phyloP scores from a whole-genome alignment of 2,113 vertebrate species.

The Cephalopterus ornatus region DNA sequence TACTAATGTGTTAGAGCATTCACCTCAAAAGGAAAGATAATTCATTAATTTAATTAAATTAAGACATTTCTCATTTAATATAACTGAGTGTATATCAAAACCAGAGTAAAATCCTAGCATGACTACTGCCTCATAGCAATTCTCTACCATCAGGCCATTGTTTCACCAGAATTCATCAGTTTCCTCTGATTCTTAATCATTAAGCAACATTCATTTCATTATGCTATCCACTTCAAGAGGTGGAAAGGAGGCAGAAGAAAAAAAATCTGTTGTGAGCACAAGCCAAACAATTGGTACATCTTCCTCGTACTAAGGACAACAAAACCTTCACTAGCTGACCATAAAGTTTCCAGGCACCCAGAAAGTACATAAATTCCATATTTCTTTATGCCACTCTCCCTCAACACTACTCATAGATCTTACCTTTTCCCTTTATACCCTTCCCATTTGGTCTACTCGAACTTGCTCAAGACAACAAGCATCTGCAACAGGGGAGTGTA shows the following conservation, averaged over 20 bases:
- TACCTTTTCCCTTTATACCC: no score
- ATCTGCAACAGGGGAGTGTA: not conserved
- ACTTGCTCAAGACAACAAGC: not conserved
- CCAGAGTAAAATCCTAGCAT: not conserved
- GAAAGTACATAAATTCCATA: not conserved
- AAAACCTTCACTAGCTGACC: not conserved
- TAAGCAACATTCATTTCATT: not conserved
- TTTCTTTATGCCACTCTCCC: not conserved
- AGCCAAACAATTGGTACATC: not conserved
- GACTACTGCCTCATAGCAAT: not conserved
- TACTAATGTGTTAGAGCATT: not conserved
- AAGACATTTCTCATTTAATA: not conserved
- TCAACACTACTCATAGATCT: accelerated
- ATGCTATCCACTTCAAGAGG: not conserved
- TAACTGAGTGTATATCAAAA: not conserved
- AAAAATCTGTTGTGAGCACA: not conserved
- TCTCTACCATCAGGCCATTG: not conserved
- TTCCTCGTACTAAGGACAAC: not conserved
- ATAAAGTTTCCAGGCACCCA: not conserved
- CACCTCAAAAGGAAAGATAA: not conserved
- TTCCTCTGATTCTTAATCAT: not conserved
- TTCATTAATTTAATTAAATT: not conserved
- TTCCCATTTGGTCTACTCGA: not conserved
- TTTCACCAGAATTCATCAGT: not conserved
- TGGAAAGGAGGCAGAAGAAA: not conserved